Percentiles rank a stretch among this genome's conserved stretches.
Conservation (phyloP, 2,797 vertebrate genomes). For the Tenualosa ilisha region DNA sequence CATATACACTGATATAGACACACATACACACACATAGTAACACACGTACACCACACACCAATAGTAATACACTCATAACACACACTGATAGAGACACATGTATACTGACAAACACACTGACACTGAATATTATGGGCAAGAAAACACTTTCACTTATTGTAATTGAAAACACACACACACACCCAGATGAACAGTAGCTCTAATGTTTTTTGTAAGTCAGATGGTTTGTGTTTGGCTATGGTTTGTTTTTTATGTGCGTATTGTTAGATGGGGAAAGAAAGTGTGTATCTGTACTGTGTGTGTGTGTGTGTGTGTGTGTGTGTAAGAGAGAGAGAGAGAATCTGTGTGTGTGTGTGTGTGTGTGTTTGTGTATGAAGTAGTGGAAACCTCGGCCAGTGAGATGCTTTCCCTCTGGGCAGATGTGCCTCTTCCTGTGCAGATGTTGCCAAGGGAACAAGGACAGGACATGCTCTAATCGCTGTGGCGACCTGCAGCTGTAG, state of each 20-base stretch:
- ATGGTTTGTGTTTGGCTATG: background rate
- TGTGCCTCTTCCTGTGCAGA: slow-evolving; percentile 73
- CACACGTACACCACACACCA: background rate
- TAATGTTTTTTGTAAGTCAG: background rate
- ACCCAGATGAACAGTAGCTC: background rate
- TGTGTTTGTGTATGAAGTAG: slow-evolving; percentile 20
- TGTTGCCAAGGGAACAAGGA: slow-evolving; percentile 75
- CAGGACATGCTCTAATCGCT: slow-evolving; percentile 71
- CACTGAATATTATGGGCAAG: too few relatives aligned
- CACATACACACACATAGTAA: background rate
- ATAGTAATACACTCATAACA: background rate
- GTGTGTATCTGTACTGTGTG: slow-evolving; percentile 10
- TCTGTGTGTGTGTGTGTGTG: background rate
- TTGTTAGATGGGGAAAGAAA: background rate
- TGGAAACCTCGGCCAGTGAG: slow-evolving; percentile 32
- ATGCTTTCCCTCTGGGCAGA: slow-evolving; percentile 60
- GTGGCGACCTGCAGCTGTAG: slow-evolving; percentile 68
- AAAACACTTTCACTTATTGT: background rate
- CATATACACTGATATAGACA: background rate
- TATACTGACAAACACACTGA: background rate
- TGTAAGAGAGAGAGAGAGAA: background rate
- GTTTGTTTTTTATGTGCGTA: background rate
- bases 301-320: slow-evolving; percentile 1
- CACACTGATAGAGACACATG: background rate
- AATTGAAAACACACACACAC: background rate